Percentiles rank a stretch among this genome's conserved stretches.
phyloP scores from a whole-genome alignment of 1,140 invertebrate species.

The Calephelis virginiensis region DNA sequence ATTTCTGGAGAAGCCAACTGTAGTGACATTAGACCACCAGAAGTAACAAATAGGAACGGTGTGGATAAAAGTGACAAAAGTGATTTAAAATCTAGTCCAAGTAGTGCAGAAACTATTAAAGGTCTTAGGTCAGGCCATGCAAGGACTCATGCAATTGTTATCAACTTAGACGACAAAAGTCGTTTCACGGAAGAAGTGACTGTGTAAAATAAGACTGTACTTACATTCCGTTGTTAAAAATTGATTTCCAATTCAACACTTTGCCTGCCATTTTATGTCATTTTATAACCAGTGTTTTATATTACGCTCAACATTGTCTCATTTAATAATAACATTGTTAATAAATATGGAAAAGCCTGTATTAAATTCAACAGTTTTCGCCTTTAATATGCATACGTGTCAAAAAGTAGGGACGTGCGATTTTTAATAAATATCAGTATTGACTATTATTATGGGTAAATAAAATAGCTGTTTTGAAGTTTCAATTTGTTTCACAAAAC shows the following conservation, averaged over 20 bases:
- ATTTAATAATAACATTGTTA: background rate
- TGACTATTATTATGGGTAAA: background rate
- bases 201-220: constrained; percentile 80
- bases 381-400: background rate
- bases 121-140: constrained; percentile 82
- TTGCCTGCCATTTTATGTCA: background rate
- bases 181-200: constrained; percentile 89
- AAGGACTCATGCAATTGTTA: constrained; percentile 85
- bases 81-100: constrained; percentile 64
- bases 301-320: background rate
- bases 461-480: background rate
- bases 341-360: background rate
- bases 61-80: constrained; percentile 60
- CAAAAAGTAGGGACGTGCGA: background rate
- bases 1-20: constrained; percentile 70
- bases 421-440: too few species aligned
- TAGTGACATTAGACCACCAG: constrained; percentile 65
- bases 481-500: too few species aligned
- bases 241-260: constrained; percentile 13
- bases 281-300: background rate
- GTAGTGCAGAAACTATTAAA: constrained; percentile 59
- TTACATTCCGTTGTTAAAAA: constrained; percentile 38
- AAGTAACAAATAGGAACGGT: constrained; percentile 57
- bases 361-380: background rate
- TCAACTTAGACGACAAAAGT: constrained; percentile 88